Evolutionary conservation across 2,888 invertebrate species (phyloP), one percentile per base, ranked within the genome.

Genomic region (Erebia palarica): DNA sequence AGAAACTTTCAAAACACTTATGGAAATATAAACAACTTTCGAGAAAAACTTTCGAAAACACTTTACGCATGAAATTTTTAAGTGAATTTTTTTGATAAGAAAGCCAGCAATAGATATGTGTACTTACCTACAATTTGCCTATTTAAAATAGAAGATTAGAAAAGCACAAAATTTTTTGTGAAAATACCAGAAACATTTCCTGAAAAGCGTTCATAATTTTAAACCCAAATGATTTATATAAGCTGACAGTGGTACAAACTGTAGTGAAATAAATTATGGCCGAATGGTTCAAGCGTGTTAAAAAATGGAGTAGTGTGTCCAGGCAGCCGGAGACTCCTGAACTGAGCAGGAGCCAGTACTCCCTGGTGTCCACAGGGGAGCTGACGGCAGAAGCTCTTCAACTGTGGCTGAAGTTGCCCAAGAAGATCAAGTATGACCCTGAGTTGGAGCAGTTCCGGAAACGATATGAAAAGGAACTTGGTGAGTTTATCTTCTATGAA

Each of bases 381-480:
- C 86, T 95, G 73, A 95, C 94, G 0, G 93, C 94, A 16, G 94
- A 94, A 0, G 94, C 95, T 0, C 84, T 96, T 10, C 94, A 95
- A 79, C 94, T 95, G 16, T 96, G 96, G 96, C 88, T 94, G 27
- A 93, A 94, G 9, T 79, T 96, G 9, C 96, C 96, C 0, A 94
- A 95, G 72, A 94, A 95, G 75, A 94, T 96, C 73, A 94, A 95
- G 61, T 94, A 95, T 74, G 96, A 96, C 82, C 95, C 96, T 0
- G 95, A 95, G 53, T 86, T 96, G 81, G 94, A 94, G 42, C 92
- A 94, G 11, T 95, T 95, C 77, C 86, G 92, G 69, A 90, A 88
- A 73, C 89, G 90, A 75, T 94, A 94, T 69, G 94, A 95, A 72
- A 92, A 89, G 68, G 90, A 91, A 49, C 84, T 86, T 73, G 92